A percentile compares a stretch with the other conserved stretches of the same genome.
Evolutionary conservation across 2,888 invertebrate genomes (phyloP).

Genomic region (Penaeus monodon): DNA sequence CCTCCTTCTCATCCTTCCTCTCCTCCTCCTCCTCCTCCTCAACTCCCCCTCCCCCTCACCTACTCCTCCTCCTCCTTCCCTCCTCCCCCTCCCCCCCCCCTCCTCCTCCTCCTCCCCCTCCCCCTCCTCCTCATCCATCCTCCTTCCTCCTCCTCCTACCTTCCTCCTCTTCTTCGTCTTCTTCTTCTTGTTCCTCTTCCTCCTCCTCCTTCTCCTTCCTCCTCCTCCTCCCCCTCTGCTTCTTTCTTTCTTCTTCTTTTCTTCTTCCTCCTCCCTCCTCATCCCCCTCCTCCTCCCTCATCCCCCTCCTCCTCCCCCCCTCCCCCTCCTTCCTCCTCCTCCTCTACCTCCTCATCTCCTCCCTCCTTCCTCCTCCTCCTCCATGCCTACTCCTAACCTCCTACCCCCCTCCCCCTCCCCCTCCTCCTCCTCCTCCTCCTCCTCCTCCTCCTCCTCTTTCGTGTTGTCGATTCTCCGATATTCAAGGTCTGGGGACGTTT

Average conservation of each 20-base stretch:
- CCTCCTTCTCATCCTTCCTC: slow-evolving; percentile 12
- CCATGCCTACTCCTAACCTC: neutral
- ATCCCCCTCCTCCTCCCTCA: neutral
- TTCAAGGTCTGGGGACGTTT: too few species aligned
- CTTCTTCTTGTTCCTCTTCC: too few species aligned
- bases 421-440: neutral
- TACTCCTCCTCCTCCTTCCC: slow-evolving; percentile 1
- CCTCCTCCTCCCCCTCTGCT: slow-evolving; percentile 7
- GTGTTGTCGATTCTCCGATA: too few species aligned
- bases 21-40: neutral
- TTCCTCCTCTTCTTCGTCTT: too few species aligned
- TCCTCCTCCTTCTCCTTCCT: neutral
- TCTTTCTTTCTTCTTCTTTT: too few species aligned
- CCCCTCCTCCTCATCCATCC: too few species aligned
- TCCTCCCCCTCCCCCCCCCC: neutral
- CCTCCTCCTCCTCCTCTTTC: slow-evolving; percentile 5
- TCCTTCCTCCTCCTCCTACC: neutral
- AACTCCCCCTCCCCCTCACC: too few species aligned
- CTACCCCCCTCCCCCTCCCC: neutral
- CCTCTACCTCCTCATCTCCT: too few species aligned
- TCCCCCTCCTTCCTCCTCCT: neutral
- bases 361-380: neutral
- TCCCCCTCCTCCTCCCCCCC: neutral
- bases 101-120: slow-evolving; percentile 1
- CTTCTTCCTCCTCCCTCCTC: slow-evolving; percentile 3